Evolutionary conservation across 2,888 invertebrate species (phyloP), one percentile per base, ranked within the genome.

Genomic region (Napeogenes sylphis): DNA sequence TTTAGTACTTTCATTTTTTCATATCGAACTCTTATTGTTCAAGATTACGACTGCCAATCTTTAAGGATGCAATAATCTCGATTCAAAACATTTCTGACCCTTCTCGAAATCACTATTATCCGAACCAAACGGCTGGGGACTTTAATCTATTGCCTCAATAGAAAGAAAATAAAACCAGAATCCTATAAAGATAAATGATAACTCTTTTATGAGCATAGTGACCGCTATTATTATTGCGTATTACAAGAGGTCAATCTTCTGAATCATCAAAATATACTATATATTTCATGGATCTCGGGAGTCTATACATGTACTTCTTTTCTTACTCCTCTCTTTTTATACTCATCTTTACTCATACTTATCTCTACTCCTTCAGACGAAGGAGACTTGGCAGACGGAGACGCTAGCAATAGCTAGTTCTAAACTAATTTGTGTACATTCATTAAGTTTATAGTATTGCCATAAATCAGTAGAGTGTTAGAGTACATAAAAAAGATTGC

Each of bases 201-300:
- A 64, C 61, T 69, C 68, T 72, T 70, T 73, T 72, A 42, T 12
- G 42, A 73, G 68, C 66, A 63, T 71, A 82, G 80, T 75, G 75
- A 72, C 77, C 74, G 65, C 66, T 72, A 70, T 77, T 75, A 72
- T 76, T 73, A 78, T 78, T 74, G 68, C 74, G 70, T 75, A 73
- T 72, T 59, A 65, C 67, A 62, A 21, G 21, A 62, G 62, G 63
- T 75, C 75, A 72, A 73, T 73, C 68, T 71, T 70, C 59, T 65
- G 70, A 62, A 63, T 65, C 63, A 59, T 67, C 65, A 67, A 69
- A 67, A 21, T 1, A 58, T 67, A 72, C 71, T 61, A 55, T 47
- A 59, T 51, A 55, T 55, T 53, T 30, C 57, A 56, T 63, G 61
- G 38, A 38, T 38, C 38, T 38, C 38, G 8, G 2, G 38, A 6